A percentile compares a stretch with the other conserved stretches of the same genome.
Evolutionary conservation across 2,797 vertebrate species (phyloP).

Genomic region (Margarornis squamiger): DNA sequence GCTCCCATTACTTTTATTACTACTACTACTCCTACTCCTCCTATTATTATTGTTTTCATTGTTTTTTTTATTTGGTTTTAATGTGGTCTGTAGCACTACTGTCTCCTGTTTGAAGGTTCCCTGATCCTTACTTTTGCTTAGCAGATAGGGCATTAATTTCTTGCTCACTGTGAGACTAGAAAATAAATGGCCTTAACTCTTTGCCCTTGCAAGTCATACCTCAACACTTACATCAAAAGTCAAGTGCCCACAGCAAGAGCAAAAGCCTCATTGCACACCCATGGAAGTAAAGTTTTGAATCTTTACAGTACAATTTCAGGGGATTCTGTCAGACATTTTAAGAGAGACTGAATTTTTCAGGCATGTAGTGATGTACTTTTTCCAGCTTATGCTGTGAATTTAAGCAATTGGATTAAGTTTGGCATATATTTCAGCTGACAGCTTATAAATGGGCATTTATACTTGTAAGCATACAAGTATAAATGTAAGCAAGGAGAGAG

Average conservation of each 20-base stretch:
- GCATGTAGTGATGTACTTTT: slow-evolving; percentile 35
- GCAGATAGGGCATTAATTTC: background rate
- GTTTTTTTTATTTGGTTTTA: background rate
- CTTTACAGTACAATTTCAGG: background rate
- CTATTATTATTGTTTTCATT: background rate
- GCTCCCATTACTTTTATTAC: background rate
- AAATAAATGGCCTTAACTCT: slow-evolving; percentile 43
- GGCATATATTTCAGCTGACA: slow-evolving; percentile 62
- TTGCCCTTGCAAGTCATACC: background rate
- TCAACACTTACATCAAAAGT: slow-evolving; percentile 3
- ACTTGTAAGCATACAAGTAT: background rate
- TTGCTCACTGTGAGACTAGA: slow-evolving; percentile 36
- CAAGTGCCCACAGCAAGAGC: background rate
- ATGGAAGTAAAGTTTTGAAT: background rate
- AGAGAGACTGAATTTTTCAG: slow-evolving; percentile 29
- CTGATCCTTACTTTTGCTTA: background rate
- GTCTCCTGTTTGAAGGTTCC: background rate
- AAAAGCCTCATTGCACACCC: background rate
- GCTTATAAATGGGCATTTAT: background rate
- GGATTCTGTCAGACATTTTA: slow-evolving; percentile 1
- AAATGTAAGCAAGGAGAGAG: background rate
- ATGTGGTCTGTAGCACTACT: background rate
- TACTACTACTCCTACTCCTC: background rate
- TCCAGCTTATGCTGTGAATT: slow-evolving; percentile 54
- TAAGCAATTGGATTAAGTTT: slow-evolving; percentile 50